phyloP scores from a whole-genome alignment of 2,797 vertebrate species.

The Hylomyscus alleni region DNA sequence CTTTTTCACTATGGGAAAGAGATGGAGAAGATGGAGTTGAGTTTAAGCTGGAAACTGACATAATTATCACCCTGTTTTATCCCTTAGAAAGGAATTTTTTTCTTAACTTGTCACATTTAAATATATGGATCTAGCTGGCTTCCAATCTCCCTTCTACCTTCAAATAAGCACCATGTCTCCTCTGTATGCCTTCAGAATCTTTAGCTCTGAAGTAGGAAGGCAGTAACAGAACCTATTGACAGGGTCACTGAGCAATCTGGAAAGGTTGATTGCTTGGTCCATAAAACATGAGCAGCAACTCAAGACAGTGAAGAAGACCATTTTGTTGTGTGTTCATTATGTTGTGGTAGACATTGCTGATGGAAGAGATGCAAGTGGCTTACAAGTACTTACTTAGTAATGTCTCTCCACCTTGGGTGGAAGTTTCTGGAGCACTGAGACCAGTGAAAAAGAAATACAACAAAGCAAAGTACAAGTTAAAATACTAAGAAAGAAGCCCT shows the following conservation, averaged over 20 bases:
- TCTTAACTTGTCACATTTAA: neutral
- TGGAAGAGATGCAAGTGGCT: neutral
- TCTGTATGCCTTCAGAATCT: neutral
- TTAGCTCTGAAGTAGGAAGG: neutral
- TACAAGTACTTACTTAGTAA: neutral
- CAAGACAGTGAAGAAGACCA: neutral
- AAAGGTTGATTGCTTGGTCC: neutral
- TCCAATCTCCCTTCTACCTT: neutral
- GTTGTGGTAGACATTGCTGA: neutral
- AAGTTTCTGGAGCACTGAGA: neutral
- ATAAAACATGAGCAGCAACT: neutral
- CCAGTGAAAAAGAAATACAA: conserved; percentile 15
- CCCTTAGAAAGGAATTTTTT: conserved; percentile 6
- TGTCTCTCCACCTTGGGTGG: neutral
- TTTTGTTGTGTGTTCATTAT: neutral
- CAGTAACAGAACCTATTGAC: neutral
- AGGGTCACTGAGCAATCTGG: neutral
- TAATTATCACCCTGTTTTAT: neutral
- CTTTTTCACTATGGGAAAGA: neutral
- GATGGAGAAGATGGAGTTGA: neutral
- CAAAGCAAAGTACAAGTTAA: conserved; percentile 29
- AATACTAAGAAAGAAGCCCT: neutral
- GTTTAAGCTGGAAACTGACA: neutral
- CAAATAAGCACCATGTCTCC: neutral
- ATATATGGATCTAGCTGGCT: neutral